phyloP scores from a whole-genome alignment of 2,113 vertebrate species.

The Nothoprocta perdicaria region DNA sequence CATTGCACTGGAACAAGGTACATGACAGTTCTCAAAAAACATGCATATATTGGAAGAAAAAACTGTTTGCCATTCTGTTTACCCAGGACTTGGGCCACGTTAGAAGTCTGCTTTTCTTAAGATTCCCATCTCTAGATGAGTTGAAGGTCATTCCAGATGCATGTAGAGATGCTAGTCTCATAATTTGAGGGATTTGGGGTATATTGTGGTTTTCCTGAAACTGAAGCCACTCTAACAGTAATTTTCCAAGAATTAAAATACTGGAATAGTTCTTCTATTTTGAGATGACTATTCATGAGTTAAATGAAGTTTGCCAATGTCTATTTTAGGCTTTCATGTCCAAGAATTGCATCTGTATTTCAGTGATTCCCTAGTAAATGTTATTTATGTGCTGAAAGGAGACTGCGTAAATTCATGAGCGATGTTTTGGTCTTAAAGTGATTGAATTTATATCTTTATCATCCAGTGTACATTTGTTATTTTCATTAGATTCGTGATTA shows the following conservation, averaged over 20 bases:
- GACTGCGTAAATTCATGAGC: neutral
- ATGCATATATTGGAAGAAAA: neutral
- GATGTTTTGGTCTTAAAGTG: neutral
- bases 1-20: neutral
- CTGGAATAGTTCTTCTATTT: neutral
- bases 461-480: neutral
- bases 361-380: neutral
- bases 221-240: neutral
- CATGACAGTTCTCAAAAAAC: neutral
- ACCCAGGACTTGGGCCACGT: neutral
- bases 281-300: neutral
- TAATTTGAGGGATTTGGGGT: neutral
- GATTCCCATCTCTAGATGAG: neutral
- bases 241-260: neutral
- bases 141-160: neutral
- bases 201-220: neutral
- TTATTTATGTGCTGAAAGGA: neutral
- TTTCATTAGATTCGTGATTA: slow-evolving; percentile 75
- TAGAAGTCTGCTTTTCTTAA: neutral
- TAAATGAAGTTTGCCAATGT: neutral
- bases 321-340: neutral
- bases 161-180: too few species aligned
- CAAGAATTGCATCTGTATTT: neutral
- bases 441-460: neutral
- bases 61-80: neutral